These are phyloP conservation scores for Carettochelys insculpta DNA, from an alignment of 2,113 vertebrate species.

Conservation along the genomic window DNA sequence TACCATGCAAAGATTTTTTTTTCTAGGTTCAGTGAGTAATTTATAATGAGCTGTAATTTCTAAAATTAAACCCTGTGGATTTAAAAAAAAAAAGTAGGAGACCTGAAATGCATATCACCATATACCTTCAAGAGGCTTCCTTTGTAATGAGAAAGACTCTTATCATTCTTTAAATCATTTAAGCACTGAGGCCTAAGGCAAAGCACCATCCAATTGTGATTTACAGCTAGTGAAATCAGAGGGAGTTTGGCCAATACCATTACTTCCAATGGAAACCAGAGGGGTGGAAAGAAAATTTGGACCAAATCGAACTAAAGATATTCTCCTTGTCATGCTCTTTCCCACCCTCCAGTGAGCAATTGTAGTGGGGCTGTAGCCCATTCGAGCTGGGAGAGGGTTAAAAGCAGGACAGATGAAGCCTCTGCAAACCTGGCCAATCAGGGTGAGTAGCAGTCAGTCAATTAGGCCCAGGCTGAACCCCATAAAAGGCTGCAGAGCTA, in stretches of 20 bases:
- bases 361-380: no score
- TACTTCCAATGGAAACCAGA: not conserved
- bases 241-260: not conserved
- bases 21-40: constrained; percentile 37
- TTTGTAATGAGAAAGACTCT: not conserved
- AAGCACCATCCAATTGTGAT: not conserved
- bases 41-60: constrained; percentile 1
- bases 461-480: no score
- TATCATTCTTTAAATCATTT: not conserved
- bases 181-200: not conserved
- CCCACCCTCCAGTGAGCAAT: not conserved
- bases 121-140: not conserved
- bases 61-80: constrained; percentile 36
- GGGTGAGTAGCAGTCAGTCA: no score
- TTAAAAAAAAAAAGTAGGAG: not conserved
- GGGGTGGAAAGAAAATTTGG: not conserved
- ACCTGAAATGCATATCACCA: not conserved
- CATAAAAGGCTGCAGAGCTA: no score
- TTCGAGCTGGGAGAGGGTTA: no score
- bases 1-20: not conserved
- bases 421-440: no score
- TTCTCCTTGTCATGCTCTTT: not conserved
- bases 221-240: not conserved
- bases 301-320: not conserved
- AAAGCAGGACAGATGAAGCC: no score